phyloP scores from a whole-genome alignment of 1,140 invertebrate species.

The Nylanderia fulva region DNA sequence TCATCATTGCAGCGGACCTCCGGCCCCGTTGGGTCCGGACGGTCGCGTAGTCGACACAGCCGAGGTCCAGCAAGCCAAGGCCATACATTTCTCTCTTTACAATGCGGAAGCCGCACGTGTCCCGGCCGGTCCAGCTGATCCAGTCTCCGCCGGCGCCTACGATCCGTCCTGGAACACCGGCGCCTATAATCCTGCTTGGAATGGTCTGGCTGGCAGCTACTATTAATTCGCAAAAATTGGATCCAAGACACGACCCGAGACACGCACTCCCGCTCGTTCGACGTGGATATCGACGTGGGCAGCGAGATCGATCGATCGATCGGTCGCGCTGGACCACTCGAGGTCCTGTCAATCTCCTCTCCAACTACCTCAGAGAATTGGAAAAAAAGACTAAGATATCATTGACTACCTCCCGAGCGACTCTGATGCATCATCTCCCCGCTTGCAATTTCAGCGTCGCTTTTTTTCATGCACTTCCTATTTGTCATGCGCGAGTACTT shows the following conservation, averaged over 20 bases:
- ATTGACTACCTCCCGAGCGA: slow-evolving; percentile 34
- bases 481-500: slow-evolving; percentile 26
- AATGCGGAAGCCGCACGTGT: slow-evolving; percentile 86
- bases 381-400: slow-evolving; percentile 37
- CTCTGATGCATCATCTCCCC: not conserved
- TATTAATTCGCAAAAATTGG: slow-evolving; percentile 58
- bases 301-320: not conserved
- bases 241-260: slow-evolving; percentile 13
- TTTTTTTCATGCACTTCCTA: slow-evolving; percentile 10
- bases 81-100: slow-evolving; percentile 87
- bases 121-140: slow-evolving; percentile 80
- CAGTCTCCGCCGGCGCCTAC: slow-evolving; percentile 64
- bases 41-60: slow-evolving; percentile 88
- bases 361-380: slow-evolving; percentile 46
- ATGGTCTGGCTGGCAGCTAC: slow-evolving; percentile 52
- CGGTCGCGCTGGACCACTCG: not conserved
- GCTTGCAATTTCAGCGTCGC: not conserved
- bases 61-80: slow-evolving; percentile 88
- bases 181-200: slow-evolving; percentile 69
- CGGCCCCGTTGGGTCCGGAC: slow-evolving; percentile 85
- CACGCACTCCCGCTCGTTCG: not conserved
- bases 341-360: not conserved
- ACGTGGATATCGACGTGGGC: not conserved
- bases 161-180: slow-evolving; percentile 75
- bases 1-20: slow-evolving; percentile 81